Evolutionary conservation across 2,113 vertebrate genomes (phyloP), one percentile per base, ranked within the genome.

Genomic region (Bostrychus sinensis): DNA sequence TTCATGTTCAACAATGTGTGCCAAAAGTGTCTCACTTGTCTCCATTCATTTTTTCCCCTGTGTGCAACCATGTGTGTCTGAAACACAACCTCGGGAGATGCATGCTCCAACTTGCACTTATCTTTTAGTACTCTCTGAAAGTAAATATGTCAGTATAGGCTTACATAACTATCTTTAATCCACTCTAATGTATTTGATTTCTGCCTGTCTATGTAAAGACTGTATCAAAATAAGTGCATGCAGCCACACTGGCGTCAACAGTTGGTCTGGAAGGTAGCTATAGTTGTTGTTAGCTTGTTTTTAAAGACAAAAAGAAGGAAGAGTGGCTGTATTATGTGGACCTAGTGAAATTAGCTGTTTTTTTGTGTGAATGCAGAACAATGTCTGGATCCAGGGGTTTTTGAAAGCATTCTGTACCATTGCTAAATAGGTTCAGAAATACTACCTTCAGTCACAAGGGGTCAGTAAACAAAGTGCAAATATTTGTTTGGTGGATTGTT

Each of bases 1-100:
- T 79, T 84, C 53, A 58, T 75, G 79, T 83, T 80, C 60, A 67
- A 66, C 64, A 66, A 56, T 9, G 43, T 75, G 75, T 78, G 76
- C 82, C 81, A 86, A 80, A 76, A 50, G 32, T 67, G 63, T 70
- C 76, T 74, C 28, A 19, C 75, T 54, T 38, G 58, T 77, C 62
- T 48, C 46, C 8, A 12, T 38, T 41, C 30, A 56, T 56, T 66
- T 43, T 48, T 8, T 66, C 58, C 63, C 69, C 62, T 68, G 69
- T 70, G 68, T 76, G 66, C 75, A 84, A 60, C 62, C 68, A 68
- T 38, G 63, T 69, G 80, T 82, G 55, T 63, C 68, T 71, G 60
- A 55, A 77, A 79, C 63, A 62, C 60, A 76, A 75, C 83, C 78
- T n/a, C 0, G 20, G 85, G 81, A 48, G 62, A 55, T 71, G 77